Percentiles rank a stretch among this genome's conserved stretches.
These are phyloP conservation scores for Hybognathus amarus DNA, from an alignment of 2,797 vertebrate genomes.

Conservation along the genomic window DNA sequence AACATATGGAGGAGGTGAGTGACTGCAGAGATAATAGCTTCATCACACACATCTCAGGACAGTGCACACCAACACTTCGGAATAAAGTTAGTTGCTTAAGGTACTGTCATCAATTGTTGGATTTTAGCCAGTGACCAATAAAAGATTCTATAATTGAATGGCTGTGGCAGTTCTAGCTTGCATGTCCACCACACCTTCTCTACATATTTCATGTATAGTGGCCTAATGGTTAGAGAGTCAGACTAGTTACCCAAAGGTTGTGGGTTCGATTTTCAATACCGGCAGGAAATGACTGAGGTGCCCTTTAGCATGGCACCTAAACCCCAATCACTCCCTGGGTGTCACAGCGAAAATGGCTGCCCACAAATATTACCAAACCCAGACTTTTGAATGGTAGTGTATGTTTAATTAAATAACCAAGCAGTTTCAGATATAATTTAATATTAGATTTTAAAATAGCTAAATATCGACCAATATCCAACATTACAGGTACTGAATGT, in stretches of 20 bases:
- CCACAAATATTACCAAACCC: neutral
- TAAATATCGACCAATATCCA: neutral
- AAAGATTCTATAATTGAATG: neutral
- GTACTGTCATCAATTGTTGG: neutral
- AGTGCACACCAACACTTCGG: neutral
- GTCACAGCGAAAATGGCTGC: too few species aligned
- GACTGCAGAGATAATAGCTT: neutral
- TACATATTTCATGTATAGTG: too few species aligned
- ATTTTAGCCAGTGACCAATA: neutral
- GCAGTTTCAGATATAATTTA: neutral
- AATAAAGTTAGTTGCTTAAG: neutral
- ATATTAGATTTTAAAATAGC: neutral
- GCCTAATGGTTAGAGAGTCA: too few species aligned
- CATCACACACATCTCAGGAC: neutral
- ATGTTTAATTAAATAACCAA: neutral
- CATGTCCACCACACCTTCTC: neutral
- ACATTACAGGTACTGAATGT: neutral
- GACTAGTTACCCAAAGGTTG: too few species aligned
- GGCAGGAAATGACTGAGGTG: too few species aligned
- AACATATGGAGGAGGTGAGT: conserved; percentile 85
- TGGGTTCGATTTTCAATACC: too few species aligned
- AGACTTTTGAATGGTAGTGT: neutral
- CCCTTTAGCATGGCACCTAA: too few species aligned
- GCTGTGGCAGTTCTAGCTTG: neutral
- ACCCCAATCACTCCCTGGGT: too few species aligned